Evolutionary conservation across 2,113 vertebrate genomes (phyloP).

Genomic region (Cacatua alba): DNA sequence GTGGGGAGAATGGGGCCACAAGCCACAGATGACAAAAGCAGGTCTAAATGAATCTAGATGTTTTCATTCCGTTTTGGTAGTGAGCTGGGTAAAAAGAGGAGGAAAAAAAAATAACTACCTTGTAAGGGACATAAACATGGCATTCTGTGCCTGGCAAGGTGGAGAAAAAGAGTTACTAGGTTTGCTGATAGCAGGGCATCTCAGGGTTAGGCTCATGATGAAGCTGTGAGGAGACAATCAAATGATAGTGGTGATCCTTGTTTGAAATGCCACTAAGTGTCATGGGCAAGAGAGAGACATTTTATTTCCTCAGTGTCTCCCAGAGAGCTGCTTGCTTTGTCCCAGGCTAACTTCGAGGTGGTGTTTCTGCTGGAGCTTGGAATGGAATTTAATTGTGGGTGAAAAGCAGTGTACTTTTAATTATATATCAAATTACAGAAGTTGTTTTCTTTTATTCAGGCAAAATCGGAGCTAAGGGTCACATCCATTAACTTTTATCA

Average conservation of each 20-base stretch:
- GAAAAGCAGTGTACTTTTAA: not conserved
- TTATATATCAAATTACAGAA: not conserved
- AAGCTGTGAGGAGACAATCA: not conserved
- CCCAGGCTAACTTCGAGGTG: not conserved
- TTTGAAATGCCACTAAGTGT: not conserved
- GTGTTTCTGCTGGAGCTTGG: not conserved
- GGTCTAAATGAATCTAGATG: not conserved
- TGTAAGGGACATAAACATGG: not conserved
- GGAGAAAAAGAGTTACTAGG: not conserved
- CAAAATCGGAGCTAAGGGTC: not conserved
- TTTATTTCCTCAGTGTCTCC: not conserved
- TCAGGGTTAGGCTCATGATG: not conserved
- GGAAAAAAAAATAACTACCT: not conserved
- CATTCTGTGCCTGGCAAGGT: not conserved
- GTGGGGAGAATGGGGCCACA: not conserved
- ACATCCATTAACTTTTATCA: not conserved
- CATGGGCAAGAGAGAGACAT: not conserved
- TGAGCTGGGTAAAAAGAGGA: not conserved
- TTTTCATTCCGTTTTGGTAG: slow-evolving; percentile 5
- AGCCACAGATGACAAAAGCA: not conserved
- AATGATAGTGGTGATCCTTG: not conserved
- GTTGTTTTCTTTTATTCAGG: not conserved
- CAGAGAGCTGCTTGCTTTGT: not conserved
- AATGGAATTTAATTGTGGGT: not conserved
- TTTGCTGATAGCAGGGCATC: not conserved